These are phyloP conservation scores for Zosterops hypoxanthus DNA, from an alignment of 2,113 vertebrate species.

Conservation along the genomic window DNA sequence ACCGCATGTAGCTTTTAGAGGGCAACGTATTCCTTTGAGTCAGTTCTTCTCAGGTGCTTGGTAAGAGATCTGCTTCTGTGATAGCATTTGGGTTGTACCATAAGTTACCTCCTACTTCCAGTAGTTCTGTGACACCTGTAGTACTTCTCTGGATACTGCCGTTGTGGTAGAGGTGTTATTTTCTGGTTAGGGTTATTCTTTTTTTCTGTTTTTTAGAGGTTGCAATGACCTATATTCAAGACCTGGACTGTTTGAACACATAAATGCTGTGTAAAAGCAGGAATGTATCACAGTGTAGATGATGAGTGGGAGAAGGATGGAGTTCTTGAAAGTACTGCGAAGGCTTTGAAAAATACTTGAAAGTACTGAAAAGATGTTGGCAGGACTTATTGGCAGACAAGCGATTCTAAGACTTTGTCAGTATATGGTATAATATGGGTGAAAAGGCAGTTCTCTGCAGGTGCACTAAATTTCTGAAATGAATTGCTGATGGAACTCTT, in stretches of 20 bases:
- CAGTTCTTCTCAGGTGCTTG: background rate
- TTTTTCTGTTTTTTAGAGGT: background rate
- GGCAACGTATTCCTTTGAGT: background rate
- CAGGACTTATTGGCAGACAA: background rate
- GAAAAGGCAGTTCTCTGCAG: background rate
- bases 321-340: background rate
- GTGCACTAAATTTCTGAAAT: background rate
- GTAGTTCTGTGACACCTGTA: background rate
- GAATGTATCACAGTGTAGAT: background rate
- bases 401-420: background rate
- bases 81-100: background rate
- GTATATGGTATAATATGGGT: background rate
- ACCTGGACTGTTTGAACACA: background rate
- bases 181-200: background rate
- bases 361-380: background rate
- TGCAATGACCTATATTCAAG: background rate
- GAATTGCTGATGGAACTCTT: background rate
- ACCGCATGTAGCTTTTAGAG: background rate
- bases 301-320: background rate
- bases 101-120: background rate
- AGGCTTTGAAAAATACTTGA: background rate
- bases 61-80: background rate
- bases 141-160: background rate
- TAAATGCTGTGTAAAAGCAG: background rate
- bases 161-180: background rate